Evolutionary conservation across 2,888 invertebrate species (phyloP).

Genomic region (Holacanthella duospinosa): DNA sequence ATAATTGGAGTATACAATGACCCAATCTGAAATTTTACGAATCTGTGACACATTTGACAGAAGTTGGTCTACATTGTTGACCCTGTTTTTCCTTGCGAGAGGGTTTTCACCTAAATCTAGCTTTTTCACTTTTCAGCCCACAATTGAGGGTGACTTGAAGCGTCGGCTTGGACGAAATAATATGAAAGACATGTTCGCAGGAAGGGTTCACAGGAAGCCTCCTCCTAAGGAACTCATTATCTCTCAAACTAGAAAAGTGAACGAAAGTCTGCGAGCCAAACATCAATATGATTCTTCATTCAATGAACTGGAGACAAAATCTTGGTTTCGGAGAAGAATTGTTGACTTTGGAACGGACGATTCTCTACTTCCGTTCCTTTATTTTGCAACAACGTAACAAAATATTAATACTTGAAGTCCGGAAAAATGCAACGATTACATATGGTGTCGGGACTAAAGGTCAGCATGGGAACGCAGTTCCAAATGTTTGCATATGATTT

Average conservation of each 20-base stretch:
- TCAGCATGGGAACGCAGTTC: too few relatives aligned
- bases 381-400: background rate
- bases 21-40: too few relatives aligned
- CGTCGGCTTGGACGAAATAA: background rate
- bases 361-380: background rate
- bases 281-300: background rate
- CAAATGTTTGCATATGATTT: too few relatives aligned
- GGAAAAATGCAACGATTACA: too few relatives aligned
- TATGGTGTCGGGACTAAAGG: too few relatives aligned
- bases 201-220: background rate
- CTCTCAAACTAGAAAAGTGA: background rate
- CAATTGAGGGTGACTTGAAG: background rate
- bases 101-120: too few relatives aligned
- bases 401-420: too few relatives aligned
- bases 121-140: too few relatives aligned
- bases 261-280: background rate
- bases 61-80: too few relatives aligned
- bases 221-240: background rate
- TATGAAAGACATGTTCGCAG: background rate
- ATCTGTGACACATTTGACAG: too few relatives aligned
- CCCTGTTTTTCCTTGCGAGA: too few relatives aligned
- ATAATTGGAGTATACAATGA: too few relatives aligned
- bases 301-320: background rate
- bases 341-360: background rate
- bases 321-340: background rate